Evolutionary conservation across 2,113 vertebrate genomes (phyloP), one percentile per base, ranked within the genome.

Genomic region (Catharus minimus): DNA sequence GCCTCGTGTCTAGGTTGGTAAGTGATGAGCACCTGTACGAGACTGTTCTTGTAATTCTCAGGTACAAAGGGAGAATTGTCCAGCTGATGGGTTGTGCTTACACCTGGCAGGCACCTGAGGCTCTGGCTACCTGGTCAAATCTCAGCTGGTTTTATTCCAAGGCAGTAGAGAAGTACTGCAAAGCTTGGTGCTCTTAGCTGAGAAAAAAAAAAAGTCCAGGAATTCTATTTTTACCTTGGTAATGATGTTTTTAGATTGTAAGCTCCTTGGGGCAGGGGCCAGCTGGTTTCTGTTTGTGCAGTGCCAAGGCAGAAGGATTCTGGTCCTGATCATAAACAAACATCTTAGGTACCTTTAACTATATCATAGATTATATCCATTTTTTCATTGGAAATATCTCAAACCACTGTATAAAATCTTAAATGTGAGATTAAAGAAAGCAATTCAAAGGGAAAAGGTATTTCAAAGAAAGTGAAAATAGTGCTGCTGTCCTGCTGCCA

Each of bases 191-290:
- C 69, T 93, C 36, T 60, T 66, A 83, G 64, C 10, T 78, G 67
- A 11, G 57, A 66, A 62, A 66, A 53, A 89, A 33, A 33, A 30
- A 21, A 38, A 38, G 38, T 30, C 30, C 83, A 95, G 67, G 43
- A 85, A 67, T 94, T 91, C n/a, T 77, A 23, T 71, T 91, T 92
- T 84, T 82, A 86, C 47, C 79, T 64, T 74, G 82, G 15, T 82
- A 61, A 65, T 32, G 26, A 11, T 88, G 77, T 87, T 96, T 96
- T 96, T 96, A 96, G 95, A 96, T 95, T 96, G 95, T 96, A 95
- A 96, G 95, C 95, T 96, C 95, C 85, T 95, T 94, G 94, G 94
- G 93, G 95, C 95, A 96, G 92, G 95, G 94, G 90, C 88, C 86
- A 56, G 58, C 46, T 72, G 21, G 18, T 92, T 67, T 76, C 13